Evolutionary conservation across 2,113 vertebrate genomes (phyloP), one percentile per base, ranked within the genome.

Genomic region (Struthio camelus): DNA sequence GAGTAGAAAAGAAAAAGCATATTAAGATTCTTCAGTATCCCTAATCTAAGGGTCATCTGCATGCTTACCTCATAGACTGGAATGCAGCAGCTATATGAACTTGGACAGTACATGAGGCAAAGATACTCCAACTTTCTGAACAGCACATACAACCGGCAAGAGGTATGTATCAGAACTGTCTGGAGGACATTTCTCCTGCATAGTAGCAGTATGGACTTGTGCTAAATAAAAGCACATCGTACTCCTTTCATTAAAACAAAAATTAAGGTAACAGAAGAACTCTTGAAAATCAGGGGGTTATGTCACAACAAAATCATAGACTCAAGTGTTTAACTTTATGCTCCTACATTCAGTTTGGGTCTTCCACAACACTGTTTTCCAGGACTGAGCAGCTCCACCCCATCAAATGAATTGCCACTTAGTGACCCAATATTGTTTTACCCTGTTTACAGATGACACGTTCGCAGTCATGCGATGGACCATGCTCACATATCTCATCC

Each of bases 1-100:
- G 59, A 77, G 80, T 1, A 48, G 25, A 50, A 87, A 58, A 65
- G 6, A 67, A 32, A 32, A 65, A 1, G 36, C 59, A 11, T 32
- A 30, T 66, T 71, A 58, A 46, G n/a, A 64, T 38, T 62, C 20
- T 50, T 9, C 6, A 69, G 1, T 36, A 14, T 67, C 32, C 11
- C 64, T 56, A 90, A 72, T 40, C 62, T 91, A 56, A 84, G 2
- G 24, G 58, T 85, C 32, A 40, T 23, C 40, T 80, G 36, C 94
- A 15, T 94, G 36, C 34, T 96, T 78, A 83, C 73, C 89, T 94
- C 42, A 14, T 95, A 99, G 99, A 84, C 97, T 96, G 99, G 99
- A 89, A 99, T 99, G 97, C 97, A 97, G 87, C 99, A 99, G 93
- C 98, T 99, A 2, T 99, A 98, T 94, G 97, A 98, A 85, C 98